Conservation (phyloP, 2,888 invertebrate genomes). For the Plebejus anna region DNA sequence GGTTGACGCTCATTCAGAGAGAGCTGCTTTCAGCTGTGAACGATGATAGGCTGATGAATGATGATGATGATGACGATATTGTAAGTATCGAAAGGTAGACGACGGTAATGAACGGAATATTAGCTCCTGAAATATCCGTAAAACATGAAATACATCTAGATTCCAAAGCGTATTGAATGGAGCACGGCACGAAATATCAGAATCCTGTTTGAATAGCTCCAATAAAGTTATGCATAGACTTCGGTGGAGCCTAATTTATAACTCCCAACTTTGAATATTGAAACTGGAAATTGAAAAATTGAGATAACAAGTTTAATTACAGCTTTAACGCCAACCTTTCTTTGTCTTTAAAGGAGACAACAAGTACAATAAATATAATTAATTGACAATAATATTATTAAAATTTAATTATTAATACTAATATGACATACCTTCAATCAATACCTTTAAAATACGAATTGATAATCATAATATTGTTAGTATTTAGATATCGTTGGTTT, state of each 20-base stretch:
- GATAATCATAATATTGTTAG: too few relatives aligned
- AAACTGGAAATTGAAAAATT: neutral
- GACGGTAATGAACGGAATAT: neutral
- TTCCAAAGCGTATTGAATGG: neutral
- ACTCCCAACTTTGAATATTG: neutral
- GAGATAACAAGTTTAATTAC: neutral
- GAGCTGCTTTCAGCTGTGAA: too few relatives aligned
- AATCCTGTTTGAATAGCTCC: neutral
- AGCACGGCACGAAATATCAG: neutral
- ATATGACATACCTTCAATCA: too few relatives aligned
- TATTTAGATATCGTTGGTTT: too few relatives aligned
- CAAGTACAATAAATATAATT: too few relatives aligned
- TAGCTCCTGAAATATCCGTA: neutral
- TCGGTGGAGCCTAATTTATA: too few relatives aligned
- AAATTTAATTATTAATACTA: too few relatives aligned
- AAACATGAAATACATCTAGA: neutral
- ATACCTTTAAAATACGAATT: too few relatives aligned
- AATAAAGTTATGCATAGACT: neutral
- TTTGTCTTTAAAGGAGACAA: too few relatives aligned
- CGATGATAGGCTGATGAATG: neutral
- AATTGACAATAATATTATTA: too few relatives aligned
- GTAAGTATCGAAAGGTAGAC: neutral
- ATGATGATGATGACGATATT: neutral
- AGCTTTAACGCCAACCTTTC: too few relatives aligned
- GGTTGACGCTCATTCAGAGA: too few relatives aligned